Conservation (phyloP, 2,888 invertebrate genomes). For the Eustalomyia histrio region DNA sequence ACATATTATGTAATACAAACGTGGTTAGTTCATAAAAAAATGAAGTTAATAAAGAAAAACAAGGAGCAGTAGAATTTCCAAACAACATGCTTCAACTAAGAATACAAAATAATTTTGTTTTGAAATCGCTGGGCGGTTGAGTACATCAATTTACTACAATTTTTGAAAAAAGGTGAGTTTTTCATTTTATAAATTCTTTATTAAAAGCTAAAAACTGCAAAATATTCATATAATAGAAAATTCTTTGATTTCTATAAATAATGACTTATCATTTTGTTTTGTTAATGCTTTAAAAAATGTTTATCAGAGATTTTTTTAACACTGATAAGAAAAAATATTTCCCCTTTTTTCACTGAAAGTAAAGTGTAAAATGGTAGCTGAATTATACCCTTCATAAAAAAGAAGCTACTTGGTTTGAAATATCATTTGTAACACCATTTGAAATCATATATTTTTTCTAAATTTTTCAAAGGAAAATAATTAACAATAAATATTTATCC, state of each 20-base stretch:
- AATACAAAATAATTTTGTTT: conserved; percentile 36
- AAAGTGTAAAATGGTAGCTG: neutral
- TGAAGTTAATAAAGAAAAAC: conserved; percentile 1
- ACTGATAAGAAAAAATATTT: conserved; percentile 26
- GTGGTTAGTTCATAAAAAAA: conserved; percentile 26
- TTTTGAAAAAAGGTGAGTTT: conserved; percentile 51
- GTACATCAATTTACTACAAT: conserved; percentile 10
- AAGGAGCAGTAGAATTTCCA: conserved; percentile 33
- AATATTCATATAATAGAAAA: neutral
- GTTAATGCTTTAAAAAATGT: conserved; percentile 4
- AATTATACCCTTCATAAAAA: too few relatives aligned
- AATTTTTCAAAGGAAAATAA: too few relatives aligned
- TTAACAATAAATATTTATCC: too few relatives aligned
- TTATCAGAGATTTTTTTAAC: conserved; percentile 31
- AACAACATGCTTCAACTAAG: conserved; percentile 16
- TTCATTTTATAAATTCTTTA: neutral
- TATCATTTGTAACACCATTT: too few relatives aligned
- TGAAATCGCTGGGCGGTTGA: conserved; percentile 63
- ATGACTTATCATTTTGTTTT: conserved; percentile 15
- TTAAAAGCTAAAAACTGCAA: neutral
- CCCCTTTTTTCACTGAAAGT: neutral
- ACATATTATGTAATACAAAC: conserved; percentile 19
- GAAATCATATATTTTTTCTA: too few relatives aligned
- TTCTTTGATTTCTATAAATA: conserved; percentile 1
- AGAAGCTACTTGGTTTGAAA: too few relatives aligned